Evolutionary conservation across 2,888 invertebrate species (phyloP).

Genomic region (Lissocephala sabroskyi): DNA sequence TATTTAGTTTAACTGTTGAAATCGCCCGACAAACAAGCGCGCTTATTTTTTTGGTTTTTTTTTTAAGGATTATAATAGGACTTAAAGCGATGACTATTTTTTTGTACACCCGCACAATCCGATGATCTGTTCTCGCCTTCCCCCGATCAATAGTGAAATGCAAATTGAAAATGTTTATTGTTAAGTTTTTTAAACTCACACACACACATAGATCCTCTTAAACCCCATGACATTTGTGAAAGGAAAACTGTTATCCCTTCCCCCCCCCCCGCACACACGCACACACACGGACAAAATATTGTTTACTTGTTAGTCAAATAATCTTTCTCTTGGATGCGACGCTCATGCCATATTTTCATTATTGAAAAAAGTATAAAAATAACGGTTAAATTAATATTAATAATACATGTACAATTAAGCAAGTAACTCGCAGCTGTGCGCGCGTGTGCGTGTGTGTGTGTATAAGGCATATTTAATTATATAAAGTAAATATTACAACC

Average conservation of each 20-base stretch:
- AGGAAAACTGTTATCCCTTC: not conserved
- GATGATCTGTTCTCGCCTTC: too few species aligned
- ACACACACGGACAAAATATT: conserved; percentile 28
- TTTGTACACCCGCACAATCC: too few species aligned
- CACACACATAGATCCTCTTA: conserved; percentile 5
- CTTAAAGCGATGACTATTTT: not conserved
- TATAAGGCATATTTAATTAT: conserved; percentile 47
- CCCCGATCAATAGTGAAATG: conserved; percentile 11
- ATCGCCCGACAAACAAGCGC: conserved; percentile 6
- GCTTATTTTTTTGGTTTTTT: not conserved
- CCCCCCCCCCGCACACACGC: conserved; percentile 2
- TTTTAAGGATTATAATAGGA: too few species aligned
- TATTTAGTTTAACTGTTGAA: conserved; percentile 53
- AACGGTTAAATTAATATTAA: conserved; percentile 17
- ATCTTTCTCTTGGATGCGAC: conserved; percentile 19
- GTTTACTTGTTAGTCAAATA: conserved; percentile 46
- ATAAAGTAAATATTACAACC: conserved; percentile 23
- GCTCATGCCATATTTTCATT: conserved; percentile 58
- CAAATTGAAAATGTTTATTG: conserved; percentile 53
- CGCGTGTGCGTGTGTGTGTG: conserved; percentile 45
- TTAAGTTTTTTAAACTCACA: conserved; percentile 42
- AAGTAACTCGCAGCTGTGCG: conserved; percentile 32
- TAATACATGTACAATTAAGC: conserved; percentile 40
- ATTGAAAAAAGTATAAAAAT: conserved; percentile 37
- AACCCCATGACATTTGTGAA: too few species aligned